phyloP scores from a whole-genome alignment of 2,113 vertebrate species.

The Calyptomena viridis region DNA sequence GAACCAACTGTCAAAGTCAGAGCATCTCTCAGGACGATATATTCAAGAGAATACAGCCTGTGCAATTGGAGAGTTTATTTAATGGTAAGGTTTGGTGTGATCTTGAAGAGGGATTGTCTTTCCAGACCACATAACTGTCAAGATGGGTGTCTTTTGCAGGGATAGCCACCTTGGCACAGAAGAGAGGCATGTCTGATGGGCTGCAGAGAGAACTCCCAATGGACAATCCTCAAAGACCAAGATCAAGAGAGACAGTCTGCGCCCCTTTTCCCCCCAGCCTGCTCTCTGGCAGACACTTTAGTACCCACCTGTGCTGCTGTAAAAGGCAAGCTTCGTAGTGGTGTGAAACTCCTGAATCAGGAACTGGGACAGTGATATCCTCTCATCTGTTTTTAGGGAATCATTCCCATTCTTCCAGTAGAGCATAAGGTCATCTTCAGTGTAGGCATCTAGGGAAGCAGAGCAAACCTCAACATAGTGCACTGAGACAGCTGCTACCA shows the following conservation, averaged over 20 bases:
- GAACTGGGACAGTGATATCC: conserved; percentile 96
- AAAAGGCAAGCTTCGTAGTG: conserved; percentile 95
- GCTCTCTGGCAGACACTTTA: not conserved
- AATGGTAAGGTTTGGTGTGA: not conserved
- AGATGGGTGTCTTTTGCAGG: not conserved
- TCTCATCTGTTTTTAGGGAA: conserved; percentile 94
- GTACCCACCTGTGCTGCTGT: conserved; percentile 93
- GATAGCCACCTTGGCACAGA: not conserved
- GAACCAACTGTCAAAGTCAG: not conserved
- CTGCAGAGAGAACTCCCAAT: too few relatives aligned
- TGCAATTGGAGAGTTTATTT: not conserved
- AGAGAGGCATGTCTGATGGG: not conserved
- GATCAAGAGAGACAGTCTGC: not conserved
- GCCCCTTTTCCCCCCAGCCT: not conserved
- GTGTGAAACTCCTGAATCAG: conserved; percentile 99
- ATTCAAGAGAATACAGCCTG: not conserved
- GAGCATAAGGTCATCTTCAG: conserved; percentile 96
- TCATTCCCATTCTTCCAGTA: conserved; percentile 99
- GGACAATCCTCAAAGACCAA: not conserved
- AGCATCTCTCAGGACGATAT: accelerated
- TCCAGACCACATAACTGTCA: not conserved
- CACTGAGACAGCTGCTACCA: not conserved
- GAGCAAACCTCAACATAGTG: not conserved
- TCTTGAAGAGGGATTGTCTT: not conserved
- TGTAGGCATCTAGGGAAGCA: conserved; percentile 88